Percentiles rank a stretch among this genome's conserved stretches.
phyloP scores from a whole-genome alignment of 2,888 invertebrate species.

The Ophion ellenae region DNA sequence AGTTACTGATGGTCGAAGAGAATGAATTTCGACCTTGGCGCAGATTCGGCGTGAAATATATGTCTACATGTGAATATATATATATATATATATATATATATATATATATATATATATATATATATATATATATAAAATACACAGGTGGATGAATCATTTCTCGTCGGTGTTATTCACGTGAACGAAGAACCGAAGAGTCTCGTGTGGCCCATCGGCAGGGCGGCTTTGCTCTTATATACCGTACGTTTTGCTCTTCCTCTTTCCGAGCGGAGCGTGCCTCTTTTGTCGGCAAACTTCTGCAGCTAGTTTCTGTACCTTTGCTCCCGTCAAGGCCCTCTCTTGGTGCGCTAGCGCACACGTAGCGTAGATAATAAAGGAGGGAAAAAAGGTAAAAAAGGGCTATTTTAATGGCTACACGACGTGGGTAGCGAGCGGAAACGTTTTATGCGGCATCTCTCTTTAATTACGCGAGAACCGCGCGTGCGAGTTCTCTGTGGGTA shows the following conservation, averaged over 20 bases:
- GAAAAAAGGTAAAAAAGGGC: slow-evolving; percentile 61
- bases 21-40: slow-evolving; percentile 53
- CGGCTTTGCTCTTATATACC: slow-evolving; percentile 14
- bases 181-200: slow-evolving; percentile 30
- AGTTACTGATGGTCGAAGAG: slow-evolving; percentile 16
- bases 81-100: background rate
- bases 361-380: slow-evolving; percentile 26
- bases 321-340: slow-evolving; percentile 49
- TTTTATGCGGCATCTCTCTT: slow-evolving; percentile 72
- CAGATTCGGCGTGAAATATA: slow-evolving; percentile 29
- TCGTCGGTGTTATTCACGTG: slow-evolving; percentile 24
- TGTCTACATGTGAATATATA: background rate
- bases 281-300: slow-evolving; percentile 61
- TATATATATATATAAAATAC: background rate
- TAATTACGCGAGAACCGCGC: slow-evolving; percentile 73
- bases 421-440: slow-evolving; percentile 74
- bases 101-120: background rate
- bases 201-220: slow-evolving; percentile 26
- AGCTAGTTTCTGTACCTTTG: slow-evolving; percentile 41
- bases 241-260: slow-evolving; percentile 32
- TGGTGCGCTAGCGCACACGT: slow-evolving; percentile 53
- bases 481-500: slow-evolving; percentile 60
- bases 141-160: slow-evolving; percentile 42
- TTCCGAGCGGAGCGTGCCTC: slow-evolving; percentile 32
- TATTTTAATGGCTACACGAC: slow-evolving; percentile 72